Evolutionary conservation across 1,140 invertebrate genomes (phyloP).

Genomic region (Telenomus remus): DNA sequence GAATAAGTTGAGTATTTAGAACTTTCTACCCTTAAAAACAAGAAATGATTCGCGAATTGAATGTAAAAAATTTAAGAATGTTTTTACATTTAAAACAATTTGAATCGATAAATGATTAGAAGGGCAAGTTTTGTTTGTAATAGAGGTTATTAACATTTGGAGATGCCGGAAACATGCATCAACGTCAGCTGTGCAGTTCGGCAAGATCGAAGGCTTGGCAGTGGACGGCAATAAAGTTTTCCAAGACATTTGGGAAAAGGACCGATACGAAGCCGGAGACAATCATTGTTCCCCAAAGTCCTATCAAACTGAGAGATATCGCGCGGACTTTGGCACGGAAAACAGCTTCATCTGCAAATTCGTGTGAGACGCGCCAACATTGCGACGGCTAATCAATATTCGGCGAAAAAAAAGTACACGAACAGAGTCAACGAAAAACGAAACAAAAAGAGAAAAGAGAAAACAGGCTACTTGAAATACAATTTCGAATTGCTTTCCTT

Average conservation of each 20-base stretch:
- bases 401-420: constrained; percentile 17
- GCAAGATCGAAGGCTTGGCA: constrained; percentile 51
- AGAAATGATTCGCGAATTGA: too few relatives aligned
- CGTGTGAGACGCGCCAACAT: constrained; percentile 42
- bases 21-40: too few relatives aligned
- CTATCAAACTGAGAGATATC: constrained; percentile 56
- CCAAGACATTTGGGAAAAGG: constrained; percentile 46
- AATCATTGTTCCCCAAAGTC: constrained; percentile 58
- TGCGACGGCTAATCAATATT: constrained; percentile 55
- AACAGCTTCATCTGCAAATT: constrained; percentile 57
- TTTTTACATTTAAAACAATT: too few relatives aligned
- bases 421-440: constrained; percentile 11
- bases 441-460: neutral
- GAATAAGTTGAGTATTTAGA: too few relatives aligned
- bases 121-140: neutral
- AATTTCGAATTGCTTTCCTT: neutral
- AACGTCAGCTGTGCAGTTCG: constrained; percentile 32
- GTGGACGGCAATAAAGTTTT: constrained; percentile 55
- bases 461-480: too few relatives aligned
- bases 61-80: too few relatives aligned
- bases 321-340: constrained; percentile 56
- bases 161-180: constrained; percentile 27
- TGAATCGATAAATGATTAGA: too few relatives aligned
- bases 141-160: constrained; percentile 30
- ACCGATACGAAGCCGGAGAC: constrained; percentile 50